Base-by-base conservation (phyloP, 2,888 invertebrate species). In the Tenthredo scrophulariae region DNA sequence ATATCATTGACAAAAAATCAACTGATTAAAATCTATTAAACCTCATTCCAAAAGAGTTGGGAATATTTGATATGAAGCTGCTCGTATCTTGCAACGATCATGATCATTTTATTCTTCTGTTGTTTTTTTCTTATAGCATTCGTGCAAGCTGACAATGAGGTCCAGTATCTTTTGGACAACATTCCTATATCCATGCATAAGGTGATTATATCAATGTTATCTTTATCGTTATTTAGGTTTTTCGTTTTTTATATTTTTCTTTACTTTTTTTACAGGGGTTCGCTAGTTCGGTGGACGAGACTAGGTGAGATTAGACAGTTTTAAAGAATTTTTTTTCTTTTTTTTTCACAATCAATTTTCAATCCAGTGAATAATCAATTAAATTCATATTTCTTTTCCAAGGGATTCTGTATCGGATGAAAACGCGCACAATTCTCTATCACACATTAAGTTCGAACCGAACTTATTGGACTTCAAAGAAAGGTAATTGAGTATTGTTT, bases 381-480 rank as follows among this genome's bases (percentile, higher is more conserved):
- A 46, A 84, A 86, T 22, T 82, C 29, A 33, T 29, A 43, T 79
- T 82, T 79, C 40, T 84, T 79, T 79, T 88, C 86, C 1, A 89
- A 92, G 92, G 90, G 90, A 91, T 85, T 72, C 89, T 75, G 75
- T 86, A 87, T 86, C 87, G 82, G 91, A 91, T 84, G 91, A 92
- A 87, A 91, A 91, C 86, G 86, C 88, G 85, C 91, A 91, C 88
- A 92, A 94, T 87, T 90, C 92, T 86, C 93, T 94, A 89, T 92
- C 94, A 87, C 93, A 94, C 87, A 92, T 95, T 88, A 94, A 94
- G 91, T 96, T 96, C 93, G 95, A 96, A 91, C 96, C 96, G 88
- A 95, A 95, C 89, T 93, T 95, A 91, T 94, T 96, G 91, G 96
- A 96, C 94, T 96, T 96, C 93, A 95, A 95, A 93, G 95, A 96